Percentiles rank a stretch among this genome's conserved stretches.
Evolutionary conservation across 2,888 invertebrate genomes (phyloP).

Genomic region (Embidobia sp.): DNA sequence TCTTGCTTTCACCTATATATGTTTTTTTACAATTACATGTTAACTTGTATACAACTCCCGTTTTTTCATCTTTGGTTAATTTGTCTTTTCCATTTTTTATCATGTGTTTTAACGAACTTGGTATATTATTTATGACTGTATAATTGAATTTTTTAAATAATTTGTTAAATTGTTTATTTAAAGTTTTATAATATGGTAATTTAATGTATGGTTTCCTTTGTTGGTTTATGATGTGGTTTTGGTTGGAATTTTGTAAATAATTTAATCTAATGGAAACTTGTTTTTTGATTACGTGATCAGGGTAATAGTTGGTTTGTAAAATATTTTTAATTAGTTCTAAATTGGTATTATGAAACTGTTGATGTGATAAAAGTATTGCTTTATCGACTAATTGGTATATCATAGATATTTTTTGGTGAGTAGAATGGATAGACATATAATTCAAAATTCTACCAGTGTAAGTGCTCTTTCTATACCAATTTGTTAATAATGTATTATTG

Average conservation of each 20-base stretch:
- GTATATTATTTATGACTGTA: background rate
- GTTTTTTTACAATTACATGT: background rate
- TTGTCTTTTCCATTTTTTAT: background rate
- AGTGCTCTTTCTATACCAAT: constrained; percentile 18
- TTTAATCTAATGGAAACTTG: background rate
- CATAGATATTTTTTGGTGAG: constrained; percentile 3
- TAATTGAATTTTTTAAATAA: background rate
- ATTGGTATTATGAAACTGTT: background rate
- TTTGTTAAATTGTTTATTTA: background rate
- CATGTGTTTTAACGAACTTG: background rate
- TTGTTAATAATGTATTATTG: background rate
- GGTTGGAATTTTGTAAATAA: background rate
- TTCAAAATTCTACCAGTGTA: constrained; percentile 4
- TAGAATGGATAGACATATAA: background rate
- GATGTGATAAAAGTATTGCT: background rate
- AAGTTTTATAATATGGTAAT: background rate
- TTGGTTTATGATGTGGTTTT: background rate
- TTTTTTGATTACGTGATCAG: background rate
- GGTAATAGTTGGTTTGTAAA: background rate
- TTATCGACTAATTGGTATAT: background rate
- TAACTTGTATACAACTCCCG: constrained; percentile 2
- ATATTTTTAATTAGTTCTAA: background rate
- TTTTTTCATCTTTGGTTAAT: background rate
- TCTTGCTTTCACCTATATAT: background rate
- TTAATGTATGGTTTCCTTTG: background rate